phyloP scores from a whole-genome alignment of 2,888 invertebrate species.

The Xiphydria camelus region DNA sequence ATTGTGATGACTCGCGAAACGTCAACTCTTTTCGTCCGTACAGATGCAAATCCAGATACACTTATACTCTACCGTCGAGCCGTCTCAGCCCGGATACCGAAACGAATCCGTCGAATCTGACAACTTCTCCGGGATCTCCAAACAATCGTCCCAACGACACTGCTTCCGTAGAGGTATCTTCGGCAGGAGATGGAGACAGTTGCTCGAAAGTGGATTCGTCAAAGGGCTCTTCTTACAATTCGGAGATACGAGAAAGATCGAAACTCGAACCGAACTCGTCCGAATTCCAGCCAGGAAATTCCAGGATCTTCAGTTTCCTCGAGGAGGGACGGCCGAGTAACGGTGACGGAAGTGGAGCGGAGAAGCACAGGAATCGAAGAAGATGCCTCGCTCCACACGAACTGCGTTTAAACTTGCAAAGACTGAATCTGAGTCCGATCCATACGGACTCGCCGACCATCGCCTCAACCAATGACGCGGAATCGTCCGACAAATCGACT shows the following conservation, averaged over 20 bases:
- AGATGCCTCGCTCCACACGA: not conserved
- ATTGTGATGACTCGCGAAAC: no score
- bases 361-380: not conserved
- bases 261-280: no score
- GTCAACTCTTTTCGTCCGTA: no score
- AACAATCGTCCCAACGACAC: slow-evolving; percentile 5
- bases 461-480: not conserved
- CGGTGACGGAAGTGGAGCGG: not conserved
- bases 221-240: no score
- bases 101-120: not conserved
- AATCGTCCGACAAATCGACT: not conserved
- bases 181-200: slow-evolving; percentile 20
- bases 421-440: not conserved
- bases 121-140: not conserved
- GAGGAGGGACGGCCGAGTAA: not conserved
- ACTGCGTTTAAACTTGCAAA: not conserved
- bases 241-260: no score
- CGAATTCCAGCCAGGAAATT: no score
- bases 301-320: not conserved
- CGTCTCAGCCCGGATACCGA: slow-evolving; percentile 7
- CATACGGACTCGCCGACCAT: not conserved
- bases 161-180: slow-evolving; percentile 14
- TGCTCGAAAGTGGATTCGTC: no score
- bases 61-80: slow-evolving; percentile 5
- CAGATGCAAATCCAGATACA: slow-evolving; percentile 23